phyloP scores from a whole-genome alignment of 2,797 vertebrate species.

The Trematomus bernacchii region DNA sequence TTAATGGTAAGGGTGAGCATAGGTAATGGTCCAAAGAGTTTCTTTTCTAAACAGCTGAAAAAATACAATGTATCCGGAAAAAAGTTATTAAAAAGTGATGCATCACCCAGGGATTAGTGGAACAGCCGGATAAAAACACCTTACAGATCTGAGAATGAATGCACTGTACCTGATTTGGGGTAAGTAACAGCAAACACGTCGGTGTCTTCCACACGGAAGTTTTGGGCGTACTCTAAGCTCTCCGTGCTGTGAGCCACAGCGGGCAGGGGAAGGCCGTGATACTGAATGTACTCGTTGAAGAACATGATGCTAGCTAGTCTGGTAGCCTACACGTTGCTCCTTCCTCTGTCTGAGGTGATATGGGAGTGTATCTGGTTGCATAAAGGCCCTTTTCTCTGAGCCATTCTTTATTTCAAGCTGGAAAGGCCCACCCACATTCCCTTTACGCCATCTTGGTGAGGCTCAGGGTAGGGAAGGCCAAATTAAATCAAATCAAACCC shows the following conservation, averaged over 20 bases:
- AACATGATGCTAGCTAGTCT: constrained; percentile 54
- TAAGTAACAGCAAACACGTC: constrained; percentile 81
- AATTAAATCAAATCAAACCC: too few species aligned
- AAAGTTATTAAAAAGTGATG: background rate
- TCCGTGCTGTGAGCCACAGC: constrained; percentile 54
- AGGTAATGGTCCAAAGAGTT: too few species aligned
- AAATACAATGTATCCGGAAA: background rate
- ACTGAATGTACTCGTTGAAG: constrained; percentile 46
- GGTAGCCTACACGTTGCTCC: background rate
- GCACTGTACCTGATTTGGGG: constrained; percentile 81
- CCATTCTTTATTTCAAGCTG: background rate
- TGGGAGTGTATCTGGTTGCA: constrained; percentile 2
- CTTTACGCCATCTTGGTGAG: too few species aligned
- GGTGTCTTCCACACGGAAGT: constrained; percentile 71
- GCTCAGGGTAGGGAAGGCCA: too few species aligned
- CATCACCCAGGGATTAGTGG: background rate
- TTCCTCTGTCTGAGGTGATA: background rate
- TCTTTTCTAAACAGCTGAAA: background rate
- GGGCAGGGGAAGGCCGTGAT: constrained; percentile 69
- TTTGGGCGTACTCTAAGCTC: constrained; percentile 70
- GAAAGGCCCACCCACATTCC: background rate
- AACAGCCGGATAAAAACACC: background rate
- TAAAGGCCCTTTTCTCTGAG: background rate
- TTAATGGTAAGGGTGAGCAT: too few species aligned
- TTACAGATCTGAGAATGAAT: background rate